Evolutionary conservation across 2,113 vertebrate genomes (phyloP).

Genomic region (Stegostoma tigrinum): DNA sequence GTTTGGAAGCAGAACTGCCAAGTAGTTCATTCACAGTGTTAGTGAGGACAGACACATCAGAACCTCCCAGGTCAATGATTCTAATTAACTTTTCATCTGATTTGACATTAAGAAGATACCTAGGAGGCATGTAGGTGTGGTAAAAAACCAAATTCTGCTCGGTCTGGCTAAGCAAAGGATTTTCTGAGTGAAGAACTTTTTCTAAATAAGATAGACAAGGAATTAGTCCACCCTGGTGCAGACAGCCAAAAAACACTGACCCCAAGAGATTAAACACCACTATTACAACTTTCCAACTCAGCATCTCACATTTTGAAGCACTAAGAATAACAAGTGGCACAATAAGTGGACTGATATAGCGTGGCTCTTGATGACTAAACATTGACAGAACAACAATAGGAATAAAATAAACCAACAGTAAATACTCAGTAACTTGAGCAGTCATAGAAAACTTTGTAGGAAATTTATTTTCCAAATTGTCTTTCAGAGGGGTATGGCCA

Average conservation of each 20-base stretch:
- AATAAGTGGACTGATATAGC: conserved; percentile 63
- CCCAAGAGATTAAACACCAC: conserved; percentile 55
- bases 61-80: conserved; percentile 60
- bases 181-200: conserved; percentile 47
- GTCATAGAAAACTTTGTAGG: no score
- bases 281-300: conserved; percentile 46
- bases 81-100: conserved; percentile 46
- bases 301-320: conserved; percentile 40
- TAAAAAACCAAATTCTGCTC: conserved; percentile 57
- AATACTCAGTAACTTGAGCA: conserved; percentile 2
- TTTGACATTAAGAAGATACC: conserved; percentile 56
- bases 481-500: background rate
- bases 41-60: conserved; percentile 49
- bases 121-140: conserved; percentile 67
- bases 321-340: conserved; percentile 56
- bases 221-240: conserved; percentile 66
- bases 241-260: conserved; percentile 58
- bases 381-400: conserved; percentile 57
- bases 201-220: conserved; percentile 56
- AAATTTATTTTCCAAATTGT: background rate
- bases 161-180: background rate
- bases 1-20: conserved; percentile 40
- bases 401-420: conserved; percentile 58
- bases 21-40: conserved; percentile 43
- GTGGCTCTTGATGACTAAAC: conserved; percentile 64